phyloP scores from a whole-genome alignment of 37 sponge, comb jelly and placozoan genomes.

The Oscarella lobularis region DNA sequence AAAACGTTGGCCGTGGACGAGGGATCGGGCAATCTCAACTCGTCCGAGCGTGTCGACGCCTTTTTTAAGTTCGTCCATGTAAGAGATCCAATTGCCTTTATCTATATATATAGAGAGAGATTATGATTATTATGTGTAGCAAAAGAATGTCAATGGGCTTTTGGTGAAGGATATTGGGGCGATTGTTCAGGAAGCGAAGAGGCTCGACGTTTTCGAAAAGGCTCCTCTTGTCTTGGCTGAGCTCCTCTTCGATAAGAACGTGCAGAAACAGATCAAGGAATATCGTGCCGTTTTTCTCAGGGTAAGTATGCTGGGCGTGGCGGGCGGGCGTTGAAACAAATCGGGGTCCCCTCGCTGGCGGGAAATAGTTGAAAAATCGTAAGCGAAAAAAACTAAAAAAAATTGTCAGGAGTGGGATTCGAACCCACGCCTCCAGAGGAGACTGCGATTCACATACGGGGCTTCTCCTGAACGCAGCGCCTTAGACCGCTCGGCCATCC shows the following conservation, averaged over 20 bases:
- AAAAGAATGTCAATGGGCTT: no score
- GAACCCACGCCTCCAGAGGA: conserved; percentile 94
- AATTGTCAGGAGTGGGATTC: conserved; percentile 90
- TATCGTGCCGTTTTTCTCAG: conserved; percentile 73
- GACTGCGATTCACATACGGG: no score
- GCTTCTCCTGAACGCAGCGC: conserved; percentile 97
- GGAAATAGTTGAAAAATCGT: neutral
- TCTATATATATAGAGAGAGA: no score
- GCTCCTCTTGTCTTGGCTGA: conserved; percentile 87
- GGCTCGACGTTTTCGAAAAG: conserved; percentile 87
- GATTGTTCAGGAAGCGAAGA: conserved; percentile 58
- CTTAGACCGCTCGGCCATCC: conserved; percentile 96
- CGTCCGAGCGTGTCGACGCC: conserved; percentile 54
- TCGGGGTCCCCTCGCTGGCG: neutral
- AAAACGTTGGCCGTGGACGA: conserved; percentile 43
- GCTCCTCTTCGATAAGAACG: conserved; percentile 59
- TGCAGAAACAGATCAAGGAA: conserved; percentile 67
- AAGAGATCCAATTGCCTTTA: neutral
- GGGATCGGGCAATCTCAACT: no score
- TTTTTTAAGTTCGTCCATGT: conserved; percentile 84
- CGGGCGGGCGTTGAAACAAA: neutral
- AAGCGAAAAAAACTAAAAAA: conserved; percentile 16
- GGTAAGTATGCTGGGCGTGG: conserved; percentile 30
- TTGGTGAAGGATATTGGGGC: neutral
- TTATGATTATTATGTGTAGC: no score